Percentiles rank a stretch among this genome's conserved stretches.
Evolutionary conservation across 1,140 invertebrate genomes (phyloP).

Genomic region (Venustaconcha ellipsiformis): DNA sequence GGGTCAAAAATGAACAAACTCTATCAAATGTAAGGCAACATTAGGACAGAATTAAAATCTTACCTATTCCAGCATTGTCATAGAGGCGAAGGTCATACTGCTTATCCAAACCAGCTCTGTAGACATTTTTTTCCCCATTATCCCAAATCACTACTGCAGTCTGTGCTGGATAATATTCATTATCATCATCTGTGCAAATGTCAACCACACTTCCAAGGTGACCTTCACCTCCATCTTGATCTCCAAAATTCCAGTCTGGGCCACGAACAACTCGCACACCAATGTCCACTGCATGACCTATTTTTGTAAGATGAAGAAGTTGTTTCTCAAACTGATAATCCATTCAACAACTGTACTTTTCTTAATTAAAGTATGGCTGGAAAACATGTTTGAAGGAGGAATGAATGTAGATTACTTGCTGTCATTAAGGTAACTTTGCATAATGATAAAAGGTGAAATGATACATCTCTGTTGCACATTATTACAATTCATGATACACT

Average conservation of each 20-base stretch:
- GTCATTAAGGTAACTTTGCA: no score
- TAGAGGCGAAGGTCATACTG: constrained; percentile 34
- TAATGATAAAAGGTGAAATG: no score
- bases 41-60: constrained; percentile 9
- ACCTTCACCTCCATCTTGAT: constrained; percentile 46
- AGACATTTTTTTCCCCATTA: constrained; percentile 37
- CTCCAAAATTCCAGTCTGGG: constrained; percentile 32
- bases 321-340: no score
- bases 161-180: constrained; percentile 12
- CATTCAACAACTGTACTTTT: no score
- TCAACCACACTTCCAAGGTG: constrained; percentile 38
- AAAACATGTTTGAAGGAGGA: no score
- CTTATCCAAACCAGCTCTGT: constrained; percentile 38
- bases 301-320: no score
- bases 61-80: constrained; percentile 42
- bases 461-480: no score
- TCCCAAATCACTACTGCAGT: constrained; percentile 43
- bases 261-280: constrained; percentile 44
- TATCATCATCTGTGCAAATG: constrained; percentile 13
- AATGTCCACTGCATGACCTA: constrained; percentile 13
- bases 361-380: no score
- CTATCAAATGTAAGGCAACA: no score
- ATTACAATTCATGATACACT: no score
- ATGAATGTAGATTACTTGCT: no score
- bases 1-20: neutral